Base-by-base conservation (phyloP, 2,888 invertebrate genomes). In the Lithophane socia region DNA sequence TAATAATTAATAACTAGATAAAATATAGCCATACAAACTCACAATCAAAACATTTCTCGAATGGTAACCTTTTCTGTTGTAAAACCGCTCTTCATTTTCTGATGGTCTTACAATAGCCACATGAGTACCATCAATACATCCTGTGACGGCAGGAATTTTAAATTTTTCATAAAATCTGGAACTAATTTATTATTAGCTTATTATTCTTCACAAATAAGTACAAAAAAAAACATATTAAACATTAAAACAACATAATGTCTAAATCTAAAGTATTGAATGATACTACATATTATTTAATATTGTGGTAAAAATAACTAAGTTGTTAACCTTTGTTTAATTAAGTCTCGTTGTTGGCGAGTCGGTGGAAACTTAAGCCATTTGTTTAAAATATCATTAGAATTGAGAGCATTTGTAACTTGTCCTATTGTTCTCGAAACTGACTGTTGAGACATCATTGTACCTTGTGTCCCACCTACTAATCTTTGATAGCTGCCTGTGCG, bases 391-490 rank as follows among this genome's bases (percentile, higher is more conserved):
- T 24, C 0, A 0, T 18, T 42, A 18, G 24, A 5, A 42, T 42
- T n/a, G 16, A n/a, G 18, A n/a, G n/a, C n/a, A n/a, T n/a, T n/a
- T n/a, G n/a, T n/a, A n/a, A n/a, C n/a, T n/a, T n/a, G n/a, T n/a
- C 69, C 2, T 44, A 69, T 24, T 58, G 69, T 58, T 44, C 69
- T 58, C 0, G 58, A 69, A 12, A 58, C 44, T 21, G 69, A 47
- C 29, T 69, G 58, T 58, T 74, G 74, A 44, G 68, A 74, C 68
- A 74, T 74, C 68, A 74, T 68, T 68, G 74, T 74, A 3, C 61
- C 74, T 74, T 68, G 68, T 42, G 74, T 68, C 24, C 68, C 68
- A 63, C 68, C 61, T 42, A 74, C 61, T 68, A 68, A 61, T 18
- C 68, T 60, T 52, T 74, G 67, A 52, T 68, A 74, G 60, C 74